These are phyloP conservation scores for Amphimallon solstitiale DNA, from an alignment of 2,888 invertebrate species.

Conservation along the genomic window DNA sequence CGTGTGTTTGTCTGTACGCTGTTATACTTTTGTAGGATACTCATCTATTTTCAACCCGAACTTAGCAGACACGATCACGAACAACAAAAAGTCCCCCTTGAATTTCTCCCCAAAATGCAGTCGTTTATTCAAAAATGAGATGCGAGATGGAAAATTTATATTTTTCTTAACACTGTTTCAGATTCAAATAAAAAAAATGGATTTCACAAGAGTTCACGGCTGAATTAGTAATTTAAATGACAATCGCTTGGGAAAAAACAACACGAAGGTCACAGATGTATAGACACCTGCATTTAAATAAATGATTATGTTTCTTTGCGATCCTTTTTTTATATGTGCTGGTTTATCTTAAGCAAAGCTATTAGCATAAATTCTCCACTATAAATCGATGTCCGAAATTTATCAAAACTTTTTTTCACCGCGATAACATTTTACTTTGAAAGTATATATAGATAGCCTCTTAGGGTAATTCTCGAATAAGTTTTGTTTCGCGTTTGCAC, in stretches of 20 bases:
- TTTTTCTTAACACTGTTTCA: background rate
- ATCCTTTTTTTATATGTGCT: background rate
- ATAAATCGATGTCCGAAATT: no score
- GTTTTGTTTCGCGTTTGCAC: no score
- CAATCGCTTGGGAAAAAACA: slow-evolving; percentile 23
- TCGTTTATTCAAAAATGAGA: no score
- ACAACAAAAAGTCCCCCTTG: no score
- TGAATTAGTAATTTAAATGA: slow-evolving; percentile 27
- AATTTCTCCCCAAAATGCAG: no score
- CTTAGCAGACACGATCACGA: slow-evolving; percentile 6
- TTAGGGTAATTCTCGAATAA: no score
- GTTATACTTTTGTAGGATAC: slow-evolving; percentile 12
- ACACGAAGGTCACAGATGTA: slow-evolving; percentile 19
- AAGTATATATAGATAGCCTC: no score
- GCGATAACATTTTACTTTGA: no score
- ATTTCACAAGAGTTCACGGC: slow-evolving; percentile 29
- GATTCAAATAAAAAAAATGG: background rate
- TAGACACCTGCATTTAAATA: slow-evolving; percentile 31
- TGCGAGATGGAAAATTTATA: background rate
- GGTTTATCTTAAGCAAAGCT: no score
- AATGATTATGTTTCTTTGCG: slow-evolving; percentile 13
- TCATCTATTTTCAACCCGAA: background rate
- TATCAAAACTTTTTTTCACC: no score
- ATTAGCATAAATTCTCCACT: no score
- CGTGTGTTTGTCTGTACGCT: slow-evolving; percentile 17